Evolutionary conservation across 2,797 vertebrate species (phyloP), one percentile per base, ranked within the genome.

Genomic region (Ambastaia sidthimunki): DNA sequence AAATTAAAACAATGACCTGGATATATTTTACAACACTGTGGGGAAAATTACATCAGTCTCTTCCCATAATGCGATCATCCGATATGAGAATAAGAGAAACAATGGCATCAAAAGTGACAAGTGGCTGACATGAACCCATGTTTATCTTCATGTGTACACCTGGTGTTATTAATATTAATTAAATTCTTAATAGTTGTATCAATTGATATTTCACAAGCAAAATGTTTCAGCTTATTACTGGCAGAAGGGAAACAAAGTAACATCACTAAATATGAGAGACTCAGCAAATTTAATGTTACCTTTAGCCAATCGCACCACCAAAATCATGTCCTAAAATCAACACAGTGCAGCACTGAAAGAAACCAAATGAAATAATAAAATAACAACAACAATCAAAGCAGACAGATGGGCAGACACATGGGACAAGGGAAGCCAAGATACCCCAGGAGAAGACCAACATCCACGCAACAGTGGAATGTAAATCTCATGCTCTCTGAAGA

Each of bases 401-500:
- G 31, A 70, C 28, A 28, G 28, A 28, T 28, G 28, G 28, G 52
- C 52, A 47, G 65, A 69, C 31, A 37, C 25, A 77, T 21, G 23
- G 34, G 23, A 37, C 23, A 31, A 60, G 28, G 10, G 4, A 62
- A 25, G 6, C 34, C 59, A 66, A 69, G 37, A 69, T 28, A 48
- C 69, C 75, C 37, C 50, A 28, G 31, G 21, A 57, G 60, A 54
- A 37, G 15, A 62, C 66, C 23, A 48, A 50, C 37, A 78, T 62
- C 6, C 48, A 28, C 59, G 19, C 34, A 79, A 66, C 60, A 66
- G 18, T 72, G 65, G 23, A 77, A 77, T 59, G 60, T 44, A 79
- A 72, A 73, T 55, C 50, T 65, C 19, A 52, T 6, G 18, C 52
- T 69, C 19, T 68, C 52, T 59, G 18, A 77, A 68, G 16, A 25